Evolutionary conservation across 2,113 vertebrate genomes (phyloP).

Genomic region (Gymnobelideus leadbeateri): DNA sequence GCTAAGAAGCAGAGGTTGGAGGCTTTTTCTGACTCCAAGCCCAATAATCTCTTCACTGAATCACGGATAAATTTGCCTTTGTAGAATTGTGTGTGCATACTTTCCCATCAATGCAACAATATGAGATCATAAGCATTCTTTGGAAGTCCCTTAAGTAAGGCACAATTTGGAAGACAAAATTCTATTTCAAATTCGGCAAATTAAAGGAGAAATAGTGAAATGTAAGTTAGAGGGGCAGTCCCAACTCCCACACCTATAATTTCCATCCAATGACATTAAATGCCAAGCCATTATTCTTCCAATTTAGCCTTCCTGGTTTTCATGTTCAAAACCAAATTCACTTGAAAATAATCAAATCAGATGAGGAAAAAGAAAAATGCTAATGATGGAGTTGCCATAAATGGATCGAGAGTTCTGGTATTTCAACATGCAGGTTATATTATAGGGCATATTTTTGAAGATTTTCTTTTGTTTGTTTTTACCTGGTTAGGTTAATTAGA

Average conservation of each 20-base stretch:
- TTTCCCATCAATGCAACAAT: constrained; percentile 79
- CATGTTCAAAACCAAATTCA: constrained; percentile 72
- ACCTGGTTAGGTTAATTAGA: constrained; percentile 79
- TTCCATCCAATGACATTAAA: constrained; percentile 81
- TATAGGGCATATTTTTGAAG: constrained; percentile 79
- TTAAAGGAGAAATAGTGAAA: constrained; percentile 78
- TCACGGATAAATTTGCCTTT: constrained; percentile 39
- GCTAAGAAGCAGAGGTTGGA: not conserved
- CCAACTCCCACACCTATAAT: constrained; percentile 79
- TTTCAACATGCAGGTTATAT: constrained; percentile 76
- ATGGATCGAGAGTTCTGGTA: constrained; percentile 53
- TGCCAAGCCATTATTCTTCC: constrained; percentile 80
- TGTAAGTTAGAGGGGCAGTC: constrained; percentile 61
- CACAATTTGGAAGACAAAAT: constrained; percentile 77
- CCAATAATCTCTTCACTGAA: not conserved
- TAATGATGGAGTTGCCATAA: constrained; percentile 50
- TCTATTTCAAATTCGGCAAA: constrained; percentile 79
- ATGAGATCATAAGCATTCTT: constrained; percentile 76
- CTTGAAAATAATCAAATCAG: constrained; percentile 78
- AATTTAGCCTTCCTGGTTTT: constrained; percentile 76
- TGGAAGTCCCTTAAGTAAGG: constrained; percentile 78
- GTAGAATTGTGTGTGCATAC: constrained; percentile 74
- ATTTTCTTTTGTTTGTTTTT: constrained; percentile 76
- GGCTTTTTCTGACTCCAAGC: not conserved
- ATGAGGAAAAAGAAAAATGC: constrained; percentile 52